phyloP scores from a whole-genome alignment of 2,888 invertebrate species.

The Monopis laevigella region DNA sequence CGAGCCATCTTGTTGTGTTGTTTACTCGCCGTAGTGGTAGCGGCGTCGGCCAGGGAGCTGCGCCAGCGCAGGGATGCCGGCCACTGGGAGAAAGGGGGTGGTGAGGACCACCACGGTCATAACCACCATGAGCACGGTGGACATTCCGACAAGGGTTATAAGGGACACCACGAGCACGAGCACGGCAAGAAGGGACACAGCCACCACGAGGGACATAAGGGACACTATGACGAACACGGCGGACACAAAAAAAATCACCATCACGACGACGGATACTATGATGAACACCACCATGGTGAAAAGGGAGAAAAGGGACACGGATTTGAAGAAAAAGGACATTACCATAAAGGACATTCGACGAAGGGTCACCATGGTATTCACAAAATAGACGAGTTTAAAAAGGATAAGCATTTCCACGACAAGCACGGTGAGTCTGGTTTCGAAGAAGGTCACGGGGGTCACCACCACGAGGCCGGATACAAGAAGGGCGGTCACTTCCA shows the following conservation, averaged over 20 bases:
- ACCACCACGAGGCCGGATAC: slow-evolving; percentile 78
- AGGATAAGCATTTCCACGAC: slow-evolving; percentile 87
- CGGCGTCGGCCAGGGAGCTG: slow-evolving; percentile 58
- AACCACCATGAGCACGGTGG: slow-evolving; percentile 72
- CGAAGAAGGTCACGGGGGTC: slow-evolving; percentile 81
- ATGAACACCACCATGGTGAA: slow-evolving; percentile 71
- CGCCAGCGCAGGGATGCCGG: slow-evolving; percentile 47
- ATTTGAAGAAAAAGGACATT: slow-evolving; percentile 71
- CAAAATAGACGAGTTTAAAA: slow-evolving; percentile 86
- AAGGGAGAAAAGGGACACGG: slow-evolving; percentile 70
- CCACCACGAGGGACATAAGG: slow-evolving; percentile 70
- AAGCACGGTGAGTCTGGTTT: slow-evolving; percentile 84
- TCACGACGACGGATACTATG: slow-evolving; percentile 72
- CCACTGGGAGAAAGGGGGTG: slow-evolving; percentile 65
- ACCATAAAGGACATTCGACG: slow-evolving; percentile 84
- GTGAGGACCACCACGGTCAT: slow-evolving; percentile 70
- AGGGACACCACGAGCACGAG: slow-evolving; percentile 71
- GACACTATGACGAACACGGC: slow-evolving; percentile 67
- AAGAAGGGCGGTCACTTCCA: slow-evolving; percentile 84
- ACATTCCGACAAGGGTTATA: slow-evolving; percentile 75
- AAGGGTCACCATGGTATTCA: slow-evolving; percentile 87
- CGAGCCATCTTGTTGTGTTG: slow-evolving; percentile 37
- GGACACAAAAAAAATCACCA: slow-evolving; percentile 72
- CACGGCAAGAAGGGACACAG: slow-evolving; percentile 77
- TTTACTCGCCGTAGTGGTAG: slow-evolving; percentile 29